Conservation (phyloP, 23 tunicate species). For the Ciona savignyi region DNA sequence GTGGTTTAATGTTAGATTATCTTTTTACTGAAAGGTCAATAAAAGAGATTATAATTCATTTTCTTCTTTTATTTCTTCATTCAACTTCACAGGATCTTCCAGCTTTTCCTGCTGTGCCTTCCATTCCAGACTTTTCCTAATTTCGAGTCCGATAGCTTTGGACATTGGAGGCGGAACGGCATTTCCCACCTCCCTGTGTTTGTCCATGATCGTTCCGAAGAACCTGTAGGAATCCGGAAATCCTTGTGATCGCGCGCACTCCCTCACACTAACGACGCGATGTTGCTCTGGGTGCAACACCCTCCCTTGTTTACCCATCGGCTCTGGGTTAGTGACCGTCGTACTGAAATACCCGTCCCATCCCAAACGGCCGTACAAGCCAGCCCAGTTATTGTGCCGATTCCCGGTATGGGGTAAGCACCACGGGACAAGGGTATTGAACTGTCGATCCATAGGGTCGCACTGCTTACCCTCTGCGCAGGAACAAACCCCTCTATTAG, state of each 20-base stretch:
- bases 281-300: conserved; percentile 85
- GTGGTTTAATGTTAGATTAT: too few species aligned
- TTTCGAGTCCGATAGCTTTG: conserved; percentile 80
- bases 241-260: conserved; percentile 94
- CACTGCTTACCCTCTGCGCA: conserved; percentile 61
- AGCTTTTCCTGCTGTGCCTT: conserved; percentile 25
- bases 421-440: conserved; percentile 80
- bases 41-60: too few species aligned
- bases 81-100: too few species aligned
- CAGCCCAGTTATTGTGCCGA: conserved; percentile 91
- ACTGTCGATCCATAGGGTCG: conserved; percentile 78
- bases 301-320: conserved; percentile 93
- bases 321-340: conserved; percentile 79
- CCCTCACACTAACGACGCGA: conserved; percentile 81
- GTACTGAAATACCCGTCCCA: conserved; percentile 95
- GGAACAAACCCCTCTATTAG: conserved; percentile 67
- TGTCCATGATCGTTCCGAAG: conserved; percentile 62
- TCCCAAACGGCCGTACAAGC: conserved; percentile 73
- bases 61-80: too few species aligned
- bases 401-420: conserved; percentile 86
- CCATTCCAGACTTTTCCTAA: conserved; percentile 65
- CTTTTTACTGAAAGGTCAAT: too few species aligned
- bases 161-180: conserved; percentile 98
- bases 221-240: conserved; percentile 89
- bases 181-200: conserved; percentile 80